Evolutionary conservation across 2,113 vertebrate genomes (phyloP), one percentile per base, ranked within the genome.

Genomic region (Phainopepla nitens): DNA sequence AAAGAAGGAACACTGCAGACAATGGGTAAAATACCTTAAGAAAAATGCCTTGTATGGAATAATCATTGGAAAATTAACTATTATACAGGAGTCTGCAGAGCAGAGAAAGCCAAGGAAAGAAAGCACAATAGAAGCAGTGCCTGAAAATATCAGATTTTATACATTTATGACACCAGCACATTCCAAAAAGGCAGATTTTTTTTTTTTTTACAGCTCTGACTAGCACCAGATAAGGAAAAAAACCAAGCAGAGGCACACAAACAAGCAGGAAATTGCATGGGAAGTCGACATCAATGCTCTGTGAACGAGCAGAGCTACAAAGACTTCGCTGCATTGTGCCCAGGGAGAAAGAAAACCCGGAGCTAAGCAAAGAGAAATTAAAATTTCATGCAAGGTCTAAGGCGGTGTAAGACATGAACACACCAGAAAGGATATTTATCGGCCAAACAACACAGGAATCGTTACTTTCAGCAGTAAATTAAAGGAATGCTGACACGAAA

Each of bases 291-390:
- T 77, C 82, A 85, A 58, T n/a, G 64, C 64, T 78, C 56, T 75
- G 69, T 1, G 4, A 89, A 41, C 1, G 24, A 90, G 75, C 70
- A 64, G 33, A 96, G 79, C 90, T 84, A 71, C 93, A 95, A 87
- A 89, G 81, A 5, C 77, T 81, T 64, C 87, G 27, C 21, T 36
- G 61, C 85, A 42, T 90, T 87, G 88, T 93, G 76, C 82, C 9
- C 2, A 36, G 85, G 90, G 75, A 90, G 53, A 50, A 70, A 73
- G 88, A 36, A 86, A 92, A 90, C 45, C 49, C 82, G 28, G 73
- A 84, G 69, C 68, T 73, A 51, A 79, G 85, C 62, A 61, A 89
- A 95, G 71, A 82, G 62, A 88, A 93, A 97, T 96, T 44, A 86
- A 93, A 90, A 80, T 96, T 95, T 92, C 90, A 88, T 90, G 79